These are phyloP conservation scores for Branchinecta lynchi DNA, from an alignment of 1,140 invertebrate species.

Conservation along the genomic window DNA sequence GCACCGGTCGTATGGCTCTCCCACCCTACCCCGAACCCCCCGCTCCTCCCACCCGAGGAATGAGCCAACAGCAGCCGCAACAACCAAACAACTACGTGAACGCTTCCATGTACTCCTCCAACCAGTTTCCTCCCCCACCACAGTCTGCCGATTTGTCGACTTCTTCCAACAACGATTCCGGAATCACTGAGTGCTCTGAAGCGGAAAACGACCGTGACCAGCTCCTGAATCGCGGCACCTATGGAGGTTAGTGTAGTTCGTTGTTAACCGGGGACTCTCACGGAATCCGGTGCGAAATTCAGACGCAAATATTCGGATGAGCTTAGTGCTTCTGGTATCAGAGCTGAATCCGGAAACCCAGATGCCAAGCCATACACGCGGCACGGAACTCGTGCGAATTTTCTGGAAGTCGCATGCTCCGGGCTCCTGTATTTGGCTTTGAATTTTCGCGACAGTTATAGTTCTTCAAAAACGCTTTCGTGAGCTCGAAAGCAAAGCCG, in stretches of 20 bases:
- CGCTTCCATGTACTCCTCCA: constrained; percentile 35
- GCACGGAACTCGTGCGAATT: too few relatives aligned
- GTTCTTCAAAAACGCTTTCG: too few relatives aligned
- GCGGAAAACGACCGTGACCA: constrained; percentile 75
- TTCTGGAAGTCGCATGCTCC: too few relatives aligned
- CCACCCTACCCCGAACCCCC: constrained; percentile 45
- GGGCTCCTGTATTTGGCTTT: too few relatives aligned
- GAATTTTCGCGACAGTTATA: too few relatives aligned
- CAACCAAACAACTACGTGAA: constrained; percentile 42
- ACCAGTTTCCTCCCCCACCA: constrained; percentile 22
- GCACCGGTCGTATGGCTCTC: constrained; percentile 10
- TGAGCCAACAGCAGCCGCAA: constrained; percentile 51
- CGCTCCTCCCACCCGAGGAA: constrained; percentile 39
- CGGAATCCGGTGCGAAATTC: too few relatives aligned
- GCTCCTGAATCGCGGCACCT: constrained; percentile 45
- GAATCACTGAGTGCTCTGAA: constrained; percentile 80
- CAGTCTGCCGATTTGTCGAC: constrained; percentile 74
- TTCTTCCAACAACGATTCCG: constrained; percentile 79
- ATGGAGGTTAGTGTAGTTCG: constrained; percentile 45
- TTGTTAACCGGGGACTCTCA: too few relatives aligned
- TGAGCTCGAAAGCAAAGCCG: too few relatives aligned
- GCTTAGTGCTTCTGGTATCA: too few relatives aligned
- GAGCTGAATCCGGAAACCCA: too few relatives aligned
- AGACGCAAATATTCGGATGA: too few relatives aligned
- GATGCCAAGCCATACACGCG: too few relatives aligned